Conservation (phyloP, 2,888 invertebrate species). For the Drosophila antonietae region DNA sequence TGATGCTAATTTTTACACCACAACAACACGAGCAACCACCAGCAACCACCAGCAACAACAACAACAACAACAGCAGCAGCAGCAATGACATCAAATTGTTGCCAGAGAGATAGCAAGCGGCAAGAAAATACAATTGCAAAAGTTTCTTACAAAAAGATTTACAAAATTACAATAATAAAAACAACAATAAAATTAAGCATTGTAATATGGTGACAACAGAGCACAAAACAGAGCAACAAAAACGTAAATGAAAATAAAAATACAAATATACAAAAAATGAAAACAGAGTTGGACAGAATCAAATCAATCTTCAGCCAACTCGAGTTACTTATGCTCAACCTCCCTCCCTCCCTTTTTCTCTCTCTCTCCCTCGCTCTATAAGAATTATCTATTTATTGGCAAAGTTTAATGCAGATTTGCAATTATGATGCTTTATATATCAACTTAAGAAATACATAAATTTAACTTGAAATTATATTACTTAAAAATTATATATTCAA, state of each 20-base stretch:
- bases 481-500: too few relatives aligned
- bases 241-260: not conserved
- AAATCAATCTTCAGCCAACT: conserved; percentile 31
- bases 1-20: conserved; percentile 72
- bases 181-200: conserved; percentile 78
- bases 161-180: conserved; percentile 78
- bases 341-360: too few relatives aligned
- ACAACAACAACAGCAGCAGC: conserved; percentile 29
- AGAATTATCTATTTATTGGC: not conserved
- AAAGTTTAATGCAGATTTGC: not conserved
- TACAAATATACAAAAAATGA: not conserved
- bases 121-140: conserved; percentile 74
- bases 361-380: too few relatives aligned
- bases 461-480: too few relatives aligned
- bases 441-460: too few relatives aligned
- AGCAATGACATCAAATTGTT: conserved; percentile 42
- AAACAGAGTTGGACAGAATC: conserved; percentile 23
- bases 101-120: conserved; percentile 45
- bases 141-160: conserved; percentile 74
- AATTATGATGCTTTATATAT: too few relatives aligned
- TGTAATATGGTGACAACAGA: conserved; percentile 69
- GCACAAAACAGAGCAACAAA: conserved; percentile 16
- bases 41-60: not conserved
- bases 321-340: conserved; percentile 20
- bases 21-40: conserved; percentile 38